Evolutionary conservation across 2,888 invertebrate genomes (phyloP).

Genomic region (Sycophila texana): DNA sequence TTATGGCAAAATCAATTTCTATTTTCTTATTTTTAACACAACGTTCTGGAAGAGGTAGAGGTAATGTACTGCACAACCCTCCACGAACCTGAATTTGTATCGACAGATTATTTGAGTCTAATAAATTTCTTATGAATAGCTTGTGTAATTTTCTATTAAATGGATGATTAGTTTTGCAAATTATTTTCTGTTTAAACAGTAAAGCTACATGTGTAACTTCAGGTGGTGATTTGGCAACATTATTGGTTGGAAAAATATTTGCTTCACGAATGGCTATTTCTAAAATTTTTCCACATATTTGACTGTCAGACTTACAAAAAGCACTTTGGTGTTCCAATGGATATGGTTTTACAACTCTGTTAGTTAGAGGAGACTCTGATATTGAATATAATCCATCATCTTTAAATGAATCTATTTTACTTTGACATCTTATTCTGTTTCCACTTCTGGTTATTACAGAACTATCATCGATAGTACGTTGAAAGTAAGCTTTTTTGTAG

Average conservation of each 20-base stretch:
- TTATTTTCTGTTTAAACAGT: constrained; percentile 66
- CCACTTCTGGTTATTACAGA: constrained; percentile 51
- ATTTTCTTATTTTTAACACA: constrained; percentile 63
- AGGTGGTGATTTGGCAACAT: constrained; percentile 57
- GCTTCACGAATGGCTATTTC: constrained; percentile 70
- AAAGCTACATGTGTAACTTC: constrained; percentile 64
- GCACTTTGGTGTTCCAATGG: constrained; percentile 59
- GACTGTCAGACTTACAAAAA: constrained; percentile 58
- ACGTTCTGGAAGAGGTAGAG: constrained; percentile 69
- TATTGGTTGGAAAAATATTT: constrained; percentile 59
- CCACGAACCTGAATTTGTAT: constrained; percentile 64
- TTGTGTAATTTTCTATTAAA: constrained; percentile 71
- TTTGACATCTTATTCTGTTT: constrained; percentile 35
- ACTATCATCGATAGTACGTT: constrained; percentile 52
- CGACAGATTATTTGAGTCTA: constrained; percentile 64
- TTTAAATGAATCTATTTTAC: constrained; percentile 43
- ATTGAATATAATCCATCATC: constrained; percentile 67
- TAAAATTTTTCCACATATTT: constrained; percentile 64
- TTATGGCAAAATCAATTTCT: constrained; percentile 70
- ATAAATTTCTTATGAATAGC: constrained; percentile 64
- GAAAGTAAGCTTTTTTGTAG: constrained; percentile 48
- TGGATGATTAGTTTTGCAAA: constrained; percentile 67
- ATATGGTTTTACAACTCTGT: constrained; percentile 65
- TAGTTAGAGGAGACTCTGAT: constrained; percentile 64
- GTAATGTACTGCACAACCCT: constrained; percentile 64